Evolutionary conservation across 2,888 invertebrate genomes (phyloP), one percentile per base, ranked within the genome.

Genomic region (Prenolepis imparis): DNA sequence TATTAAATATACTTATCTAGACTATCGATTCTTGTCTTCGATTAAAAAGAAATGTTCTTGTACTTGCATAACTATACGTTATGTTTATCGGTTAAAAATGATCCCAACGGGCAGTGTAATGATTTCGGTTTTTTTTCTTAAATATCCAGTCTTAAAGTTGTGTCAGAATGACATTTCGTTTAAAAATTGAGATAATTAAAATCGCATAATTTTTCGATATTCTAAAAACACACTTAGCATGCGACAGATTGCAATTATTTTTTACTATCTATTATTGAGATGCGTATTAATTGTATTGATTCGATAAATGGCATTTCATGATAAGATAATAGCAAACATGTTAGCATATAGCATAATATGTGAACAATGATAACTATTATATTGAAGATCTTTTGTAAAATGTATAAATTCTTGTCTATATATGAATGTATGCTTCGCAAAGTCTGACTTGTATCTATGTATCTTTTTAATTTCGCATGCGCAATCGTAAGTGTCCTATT

Each of bases 1-100:
- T 90, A 90, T 90, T 90, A 90, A 89, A 89, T 88, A 83, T 84
- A 89, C 81, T 87, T 88, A 90, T 82, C 66, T 87, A 82, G 41
- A 83, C 57, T 18, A 44, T 32, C 80, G 87, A 52, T 82, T 78
- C 80, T 77, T 84, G 84, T 83, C 66, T 82, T 84, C 82, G 80
- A 68, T 67, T 66, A 67, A 52, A 75, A 67, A 15, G 6, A 48
- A 24, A 48, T 67, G 9, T 67, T 8, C 39, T 77, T 55, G 68
- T 67, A 74, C 28, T 63, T n/a, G 11, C 18, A 32, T 57, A 66
- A 66, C 67, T 36, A 41, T 41, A 41, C n/a, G n/a, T 39, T 28
- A 77, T 36, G 11, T 59, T 44, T 4, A 78, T 15, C 32, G 21
- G 66, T 55, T 72, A 80, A 80, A 86, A 28, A 64, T 87, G 87